Evolutionary conservation across 2,888 invertebrate species (phyloP), one percentile per base, ranked within the genome.

Genomic region (Orchesella flavescens): DNA sequence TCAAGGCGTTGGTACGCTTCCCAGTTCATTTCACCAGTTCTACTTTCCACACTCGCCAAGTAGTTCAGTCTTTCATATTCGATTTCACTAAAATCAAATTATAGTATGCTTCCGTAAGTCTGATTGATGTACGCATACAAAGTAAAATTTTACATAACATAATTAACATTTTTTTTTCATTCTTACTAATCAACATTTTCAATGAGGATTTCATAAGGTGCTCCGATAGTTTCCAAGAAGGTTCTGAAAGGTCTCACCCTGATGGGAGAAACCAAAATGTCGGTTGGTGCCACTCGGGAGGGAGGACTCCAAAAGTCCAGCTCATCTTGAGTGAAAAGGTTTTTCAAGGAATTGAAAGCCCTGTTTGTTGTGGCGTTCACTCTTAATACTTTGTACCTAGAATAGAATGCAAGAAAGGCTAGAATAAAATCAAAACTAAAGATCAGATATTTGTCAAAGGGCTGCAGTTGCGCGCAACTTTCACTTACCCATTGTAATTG

Each of bases 231-330:
- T n/a, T 83, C 83, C 15, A 88, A 61, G 55, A 84, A 83, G 9
- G 83, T 65, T 55, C 83, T 86, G 43, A 88, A 79, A 19, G 78
- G 24, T 17, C 66, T 53, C 2, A 77, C 17, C 63, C 86, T 91
- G 83, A 93, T 92, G 0, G 95, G 94, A 0, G 95, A 93, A 13
- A 95, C 93, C 69, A 95, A 92, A 7, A 96, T 91, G 89, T 96
- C 95, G 0, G 93, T 93, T 5, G 93, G 91, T 88, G 89, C 90
- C 76, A 91, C 91, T 76, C 91, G 90, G 69, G 91, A 90, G 0
- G 93, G 93, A 7, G 91, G 91, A 43, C 92, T 92, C 90, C 93
- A 93, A 90, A 93, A 93, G 87, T 93, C 92, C 74, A 93, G 89
- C 49, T 92, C 92, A 15, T 91, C 91, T 73, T 73, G 75, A 17